Evolutionary conservation across 2,888 invertebrate genomes (phyloP), one percentile per base, ranked within the genome.

Genomic region (Fragum sueziense): DNA sequence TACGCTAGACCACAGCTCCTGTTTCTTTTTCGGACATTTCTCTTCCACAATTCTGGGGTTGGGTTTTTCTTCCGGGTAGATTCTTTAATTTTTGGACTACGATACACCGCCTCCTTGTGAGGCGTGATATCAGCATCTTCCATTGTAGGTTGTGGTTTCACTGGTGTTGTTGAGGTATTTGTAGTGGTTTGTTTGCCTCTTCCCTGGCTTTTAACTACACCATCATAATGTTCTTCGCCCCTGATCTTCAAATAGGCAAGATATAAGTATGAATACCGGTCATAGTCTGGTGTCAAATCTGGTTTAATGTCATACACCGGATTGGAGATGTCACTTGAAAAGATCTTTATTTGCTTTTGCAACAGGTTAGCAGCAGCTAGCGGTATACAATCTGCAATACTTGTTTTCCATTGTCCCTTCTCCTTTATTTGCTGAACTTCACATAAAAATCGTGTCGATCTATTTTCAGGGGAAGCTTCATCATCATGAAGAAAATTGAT

Each of bases 401-500:
- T 61, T 27, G 61, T 20, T 27, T 61, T 27, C 61, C 61, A 61
- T 22, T 61, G 61, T 29, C 61, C 61, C 25, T 22, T 27, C 27
- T 61, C 33, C 29, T 65, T 65, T 14, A 33, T 17, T 17, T n/a
- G 29, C 34, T 34, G 17, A 65, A 20, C 65, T 65, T 31, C 34
- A 33, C 34, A 20, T n/a, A 33, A 11, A 33, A 65, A 65, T n/a
- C 65, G 2, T 65, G 20, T 25, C 33, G 33, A 33, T 33, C 34
- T 2, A 31, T 34, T 17, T 20, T 65, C 33, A 20, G 17, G 7
- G 14, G 37, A 37, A 37, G 37, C 6, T 37, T 37, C 37, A 37
- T 37, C 37, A 37, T n/a, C 37, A 65, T 65, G 31, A 27, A 34
- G 31, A 65, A 65, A 33, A 65, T 33, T 61, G 22, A 61, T 61